Percentiles rank a stretch among this genome's conserved stretches.
These are phyloP conservation scores for Zalophus californianus DNA, from an alignment of 2,797 vertebrate species.

Conservation along the genomic window DNA sequence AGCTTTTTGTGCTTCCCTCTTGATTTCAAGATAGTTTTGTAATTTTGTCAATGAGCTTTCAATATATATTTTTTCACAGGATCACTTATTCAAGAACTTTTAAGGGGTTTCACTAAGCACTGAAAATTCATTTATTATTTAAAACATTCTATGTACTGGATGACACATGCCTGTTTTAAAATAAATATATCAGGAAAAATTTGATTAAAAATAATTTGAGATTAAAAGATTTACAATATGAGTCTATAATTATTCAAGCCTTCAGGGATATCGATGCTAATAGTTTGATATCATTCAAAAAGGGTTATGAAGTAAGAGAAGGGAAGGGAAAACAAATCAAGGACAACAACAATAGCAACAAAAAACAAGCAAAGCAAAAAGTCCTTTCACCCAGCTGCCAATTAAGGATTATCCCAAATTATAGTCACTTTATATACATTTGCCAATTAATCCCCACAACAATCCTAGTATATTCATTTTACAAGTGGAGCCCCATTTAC, in stretches of 20 bases:
- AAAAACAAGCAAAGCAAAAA: not conserved
- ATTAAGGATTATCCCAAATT: not conserved
- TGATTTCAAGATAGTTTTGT: constrained; percentile 37
- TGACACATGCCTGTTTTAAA: not conserved
- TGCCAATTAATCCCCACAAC: not conserved
- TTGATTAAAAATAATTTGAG: not conserved
- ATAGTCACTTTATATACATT: not conserved
- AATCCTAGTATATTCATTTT: not conserved
- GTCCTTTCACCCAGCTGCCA: not conserved
- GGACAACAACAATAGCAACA: not conserved
- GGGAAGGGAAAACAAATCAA: not conserved
- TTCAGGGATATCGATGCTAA: not conserved
- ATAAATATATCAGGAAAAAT: not conserved
- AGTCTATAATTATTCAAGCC: not conserved
- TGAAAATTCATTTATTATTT: constrained; percentile 5
- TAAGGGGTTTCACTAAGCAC: not conserved
- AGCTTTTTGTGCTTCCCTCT: constrained; percentile 1
- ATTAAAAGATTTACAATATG: not conserved
- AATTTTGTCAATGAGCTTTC: constrained; percentile 26
- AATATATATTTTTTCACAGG: not conserved
- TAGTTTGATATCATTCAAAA: not conserved
- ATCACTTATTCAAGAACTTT: not conserved
- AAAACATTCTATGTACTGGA: not conserved
- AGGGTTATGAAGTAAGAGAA: not conserved
- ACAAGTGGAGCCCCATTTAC: not conserved